These are phyloP conservation scores for Lagopus muta DNA, from an alignment of 2,113 vertebrate genomes.

Conservation along the genomic window DNA sequence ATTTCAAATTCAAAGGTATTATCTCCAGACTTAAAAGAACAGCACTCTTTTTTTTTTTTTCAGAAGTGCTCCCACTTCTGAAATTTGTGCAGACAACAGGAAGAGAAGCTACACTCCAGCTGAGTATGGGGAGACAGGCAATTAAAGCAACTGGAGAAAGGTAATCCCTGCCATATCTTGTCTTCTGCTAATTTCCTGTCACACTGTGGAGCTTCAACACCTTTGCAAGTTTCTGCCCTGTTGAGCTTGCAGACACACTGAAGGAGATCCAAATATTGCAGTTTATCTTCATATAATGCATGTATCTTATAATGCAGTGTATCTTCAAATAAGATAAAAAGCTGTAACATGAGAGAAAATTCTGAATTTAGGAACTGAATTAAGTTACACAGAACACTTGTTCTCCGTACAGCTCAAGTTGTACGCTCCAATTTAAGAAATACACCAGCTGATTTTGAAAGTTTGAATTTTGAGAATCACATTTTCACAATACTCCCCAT, in stretches of 20 bases:
- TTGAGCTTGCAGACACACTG: background rate
- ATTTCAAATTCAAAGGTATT: background rate
- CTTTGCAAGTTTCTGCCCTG: background rate
- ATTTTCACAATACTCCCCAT: slow-evolving; percentile 14
- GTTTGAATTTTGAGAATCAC: background rate
- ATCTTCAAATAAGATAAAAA: background rate
- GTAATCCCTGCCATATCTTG: background rate
- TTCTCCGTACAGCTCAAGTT: background rate
- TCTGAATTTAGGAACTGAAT: background rate
- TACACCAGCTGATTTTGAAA: background rate
- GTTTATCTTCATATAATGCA: too few species aligned
- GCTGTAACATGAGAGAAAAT: background rate
- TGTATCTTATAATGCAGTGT: background rate
- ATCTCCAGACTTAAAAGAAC: background rate
- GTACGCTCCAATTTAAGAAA: background rate
- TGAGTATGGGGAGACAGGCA: background rate
- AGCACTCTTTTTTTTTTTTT: too few species aligned
- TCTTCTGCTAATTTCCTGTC: background rate
- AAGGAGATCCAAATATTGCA: background rate
- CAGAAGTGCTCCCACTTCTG: background rate
- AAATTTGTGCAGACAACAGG: background rate
- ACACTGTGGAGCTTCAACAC: background rate
- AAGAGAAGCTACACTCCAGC: background rate
- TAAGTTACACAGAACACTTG: background rate
- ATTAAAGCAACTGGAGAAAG: background rate